Evolutionary conservation across 1,140 invertebrate genomes (phyloP).

Genomic region (Drosophila kohkoa): DNA sequence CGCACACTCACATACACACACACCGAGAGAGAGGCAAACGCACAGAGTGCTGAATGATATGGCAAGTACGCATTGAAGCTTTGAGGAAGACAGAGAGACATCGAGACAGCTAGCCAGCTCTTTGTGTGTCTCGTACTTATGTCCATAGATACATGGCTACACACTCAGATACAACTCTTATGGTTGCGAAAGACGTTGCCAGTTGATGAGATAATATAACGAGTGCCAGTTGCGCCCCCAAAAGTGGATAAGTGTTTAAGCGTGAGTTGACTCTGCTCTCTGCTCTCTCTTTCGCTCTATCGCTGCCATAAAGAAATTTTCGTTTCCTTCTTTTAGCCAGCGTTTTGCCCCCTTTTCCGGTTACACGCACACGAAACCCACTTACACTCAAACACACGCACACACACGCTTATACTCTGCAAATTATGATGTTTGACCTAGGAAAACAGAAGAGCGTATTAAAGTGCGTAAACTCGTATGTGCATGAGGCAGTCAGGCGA

Average conservation of each 20-base stretch:
- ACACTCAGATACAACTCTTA: slow-evolving; percentile 52
- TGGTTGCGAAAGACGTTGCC: slow-evolving; percentile 69
- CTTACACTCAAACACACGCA: slow-evolving; percentile 22
- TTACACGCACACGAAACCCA: slow-evolving; percentile 56
- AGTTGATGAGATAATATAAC: slow-evolving; percentile 80
- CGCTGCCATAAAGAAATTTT: slow-evolving; percentile 73
- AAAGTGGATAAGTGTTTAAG: slow-evolving; percentile 83
- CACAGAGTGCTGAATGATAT: slow-evolving; percentile 45
- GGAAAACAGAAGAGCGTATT: slow-evolving; percentile 52
- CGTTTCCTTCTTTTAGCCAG: slow-evolving; percentile 48
- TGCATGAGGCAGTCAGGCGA: slow-evolving; percentile 26
- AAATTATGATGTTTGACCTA: slow-evolving; percentile 80
- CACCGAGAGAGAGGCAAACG: not conserved
- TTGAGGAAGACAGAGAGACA: slow-evolving; percentile 23
- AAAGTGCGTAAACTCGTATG: slow-evolving; percentile 15
- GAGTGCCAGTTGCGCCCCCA: slow-evolving; percentile 58
- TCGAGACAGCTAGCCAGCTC: slow-evolving; percentile 24
- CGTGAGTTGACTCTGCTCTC: slow-evolving; percentile 60
- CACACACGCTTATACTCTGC: slow-evolving; percentile 35
- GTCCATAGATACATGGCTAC: slow-evolving; percentile 21
- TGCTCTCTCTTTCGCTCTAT: slow-evolving; percentile 18
- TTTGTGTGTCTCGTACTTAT: slow-evolving; percentile 17
- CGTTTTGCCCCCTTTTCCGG: slow-evolving; percentile 73
- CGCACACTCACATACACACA: slow-evolving; percentile 15
- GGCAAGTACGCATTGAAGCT: slow-evolving; percentile 63